Conservation (phyloP, 2,797 vertebrate species). For the Spinibarbus caldwelli region DNA sequence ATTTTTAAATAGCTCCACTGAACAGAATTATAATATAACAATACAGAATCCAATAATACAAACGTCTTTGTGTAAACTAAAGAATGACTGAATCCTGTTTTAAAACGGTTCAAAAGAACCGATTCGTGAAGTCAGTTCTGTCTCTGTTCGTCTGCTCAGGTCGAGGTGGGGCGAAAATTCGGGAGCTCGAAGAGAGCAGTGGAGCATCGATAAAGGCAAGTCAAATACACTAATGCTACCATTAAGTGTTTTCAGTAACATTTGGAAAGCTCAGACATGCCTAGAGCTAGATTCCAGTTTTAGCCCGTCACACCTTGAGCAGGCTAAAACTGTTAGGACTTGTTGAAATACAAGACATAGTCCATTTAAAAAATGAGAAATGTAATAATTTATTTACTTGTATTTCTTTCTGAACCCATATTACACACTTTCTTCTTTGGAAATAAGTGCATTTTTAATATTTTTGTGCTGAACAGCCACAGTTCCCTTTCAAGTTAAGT, state of each 20-base stretch:
- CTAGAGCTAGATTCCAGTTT: too few species aligned
- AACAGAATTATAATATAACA: background rate
- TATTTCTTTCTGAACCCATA: background rate
- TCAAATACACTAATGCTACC: background rate
- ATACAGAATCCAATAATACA: background rate
- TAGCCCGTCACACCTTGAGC: background rate
- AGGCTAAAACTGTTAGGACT: background rate
- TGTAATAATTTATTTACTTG: too few species aligned
- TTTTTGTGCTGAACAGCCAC: background rate
- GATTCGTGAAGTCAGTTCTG: background rate
- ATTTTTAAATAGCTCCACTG: background rate
- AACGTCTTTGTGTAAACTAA: background rate
- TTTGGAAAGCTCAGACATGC: background rate
- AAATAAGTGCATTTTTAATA: background rate
- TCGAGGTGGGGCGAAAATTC: slow-evolving; percentile 87
- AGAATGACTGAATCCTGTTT: background rate
- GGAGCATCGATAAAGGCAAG: slow-evolving; percentile 89
- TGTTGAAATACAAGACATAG: background rate
- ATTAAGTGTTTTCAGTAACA: background rate
- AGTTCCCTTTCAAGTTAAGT: background rate
- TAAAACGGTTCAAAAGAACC: background rate
- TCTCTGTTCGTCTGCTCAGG: slow-evolving; percentile 74
- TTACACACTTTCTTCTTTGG: background rate
- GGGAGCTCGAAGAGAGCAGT: slow-evolving; percentile 84
- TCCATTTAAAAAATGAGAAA: background rate